Evolutionary conservation across 1,140 invertebrate genomes (phyloP), one percentile per base, ranked within the genome.

Genomic region (Aphidius ervi): DNA sequence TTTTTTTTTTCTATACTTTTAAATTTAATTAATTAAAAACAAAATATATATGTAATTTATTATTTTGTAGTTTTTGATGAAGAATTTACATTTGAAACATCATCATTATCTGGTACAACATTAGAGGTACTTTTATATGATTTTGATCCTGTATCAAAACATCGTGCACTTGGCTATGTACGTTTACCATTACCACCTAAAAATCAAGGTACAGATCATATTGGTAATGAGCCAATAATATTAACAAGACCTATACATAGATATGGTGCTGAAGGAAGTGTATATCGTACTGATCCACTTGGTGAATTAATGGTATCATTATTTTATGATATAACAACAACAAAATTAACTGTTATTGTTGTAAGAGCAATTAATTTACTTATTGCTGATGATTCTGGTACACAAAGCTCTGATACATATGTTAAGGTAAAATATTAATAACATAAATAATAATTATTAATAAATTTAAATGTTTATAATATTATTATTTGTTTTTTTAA

Each of bases 281-380:
- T 65, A 42, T 65, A 65, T 52, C 64, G 64, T n/a, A 54, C 58
- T 56, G 67, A 59, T 69, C 82, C 84, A 57, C 69, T 85, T 54
- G 88, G 88, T 2, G 90, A 94, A 72, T 71, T 94, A 46, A 91
- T 93, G 88, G 86, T 94, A 67, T 94, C 91, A 0, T 76, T 94
- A 1, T 89, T 87, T 63, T 93, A 91, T 71, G 78, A 93, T 62
- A 87, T 88, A 6, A 89, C 88, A 47, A 88, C 89, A 40, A 90
- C 91, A 67, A 82, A 90, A 49, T 82, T 94, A 3, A 93, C 90
- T 0, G 86, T 93, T 5, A 91, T 92, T 10, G 84, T 93, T 8
- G 87, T 92, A 31, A 91, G 92, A 70, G 90, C 88, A 2, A 82
- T 89, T 50, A 92, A 92, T 74, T 76, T 93, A 4, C 85, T 86